Evolutionary conservation across 2,113 vertebrate genomes (phyloP).

Genomic region (Zingel zingel): DNA sequence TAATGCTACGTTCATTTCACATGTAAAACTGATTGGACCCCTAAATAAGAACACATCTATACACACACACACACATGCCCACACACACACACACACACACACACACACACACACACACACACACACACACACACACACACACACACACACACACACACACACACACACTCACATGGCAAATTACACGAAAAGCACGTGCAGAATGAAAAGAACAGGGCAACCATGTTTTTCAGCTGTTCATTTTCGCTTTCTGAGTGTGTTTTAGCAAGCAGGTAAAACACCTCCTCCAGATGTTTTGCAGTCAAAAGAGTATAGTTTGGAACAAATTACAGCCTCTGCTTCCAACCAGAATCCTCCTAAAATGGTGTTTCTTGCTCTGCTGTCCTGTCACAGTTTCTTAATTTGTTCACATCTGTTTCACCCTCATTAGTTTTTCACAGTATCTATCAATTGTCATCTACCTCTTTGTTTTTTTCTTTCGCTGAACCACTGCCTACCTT

Average conservation of each 20-base stretch:
- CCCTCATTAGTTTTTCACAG: neutral
- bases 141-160: neutral
- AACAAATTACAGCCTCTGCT: constrained; percentile 35
- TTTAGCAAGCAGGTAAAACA: constrained; percentile 21
- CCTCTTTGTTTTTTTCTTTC: neutral
- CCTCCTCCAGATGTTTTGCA: constrained; percentile 54
- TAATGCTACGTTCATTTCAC: neutral
- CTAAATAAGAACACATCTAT: neutral
- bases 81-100: neutral
- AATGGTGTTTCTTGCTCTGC: neutral
- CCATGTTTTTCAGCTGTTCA: constrained; percentile 26
- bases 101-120: neutral
- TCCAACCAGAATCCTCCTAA: neutral
- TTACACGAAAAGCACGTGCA: constrained; percentile 22
- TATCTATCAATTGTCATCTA: neutral
- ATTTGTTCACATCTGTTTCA: neutral
- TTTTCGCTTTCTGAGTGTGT: constrained; percentile 49
- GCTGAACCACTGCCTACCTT: neutral
- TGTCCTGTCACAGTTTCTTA: neutral
- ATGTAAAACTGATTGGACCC: neutral
- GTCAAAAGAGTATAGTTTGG: neutral
- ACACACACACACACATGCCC: neutral
- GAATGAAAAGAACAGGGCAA: constrained; percentile 39
- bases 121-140: neutral
- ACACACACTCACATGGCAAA: neutral